Percentiles rank a stretch among this genome's conserved stretches.
Conservation (phyloP, 2,797 vertebrate species). For the Antrozous pallidus region DNA sequence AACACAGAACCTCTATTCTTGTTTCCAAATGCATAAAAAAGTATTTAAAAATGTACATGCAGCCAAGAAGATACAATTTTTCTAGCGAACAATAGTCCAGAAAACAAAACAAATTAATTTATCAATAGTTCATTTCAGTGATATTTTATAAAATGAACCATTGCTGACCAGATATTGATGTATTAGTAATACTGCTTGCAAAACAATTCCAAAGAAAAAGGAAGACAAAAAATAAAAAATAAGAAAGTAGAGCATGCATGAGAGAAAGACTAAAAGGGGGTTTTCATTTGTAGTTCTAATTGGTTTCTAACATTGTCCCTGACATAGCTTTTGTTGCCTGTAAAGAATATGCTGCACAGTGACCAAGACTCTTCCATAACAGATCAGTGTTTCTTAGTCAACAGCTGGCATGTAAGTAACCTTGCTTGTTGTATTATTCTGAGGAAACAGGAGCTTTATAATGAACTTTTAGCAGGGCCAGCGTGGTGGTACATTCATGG, state of each 20-base stretch:
- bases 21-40: neutral
- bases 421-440: neutral
- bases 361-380: neutral
- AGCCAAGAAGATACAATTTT: neutral
- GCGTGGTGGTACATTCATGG: neutral
- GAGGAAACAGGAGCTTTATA: neutral
- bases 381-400: neutral
- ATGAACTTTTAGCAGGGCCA: neutral
- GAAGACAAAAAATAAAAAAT: neutral
- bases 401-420: neutral
- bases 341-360: neutral
- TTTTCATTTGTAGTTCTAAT: neutral
- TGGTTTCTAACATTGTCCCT: neutral
- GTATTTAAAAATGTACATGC: neutral
- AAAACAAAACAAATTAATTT: neutral
- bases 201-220: conserved; percentile 13
- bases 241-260: neutral
- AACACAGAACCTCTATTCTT: neutral
- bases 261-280: neutral
- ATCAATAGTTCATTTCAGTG: neutral
- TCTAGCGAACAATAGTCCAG: neutral
- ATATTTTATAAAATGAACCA: neutral
- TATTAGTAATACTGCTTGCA: neutral
- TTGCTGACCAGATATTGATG: neutral
- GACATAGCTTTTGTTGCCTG: neutral